phyloP scores from a whole-genome alignment of 2,797 vertebrate genomes.

The Holocentrus rufus region DNA sequence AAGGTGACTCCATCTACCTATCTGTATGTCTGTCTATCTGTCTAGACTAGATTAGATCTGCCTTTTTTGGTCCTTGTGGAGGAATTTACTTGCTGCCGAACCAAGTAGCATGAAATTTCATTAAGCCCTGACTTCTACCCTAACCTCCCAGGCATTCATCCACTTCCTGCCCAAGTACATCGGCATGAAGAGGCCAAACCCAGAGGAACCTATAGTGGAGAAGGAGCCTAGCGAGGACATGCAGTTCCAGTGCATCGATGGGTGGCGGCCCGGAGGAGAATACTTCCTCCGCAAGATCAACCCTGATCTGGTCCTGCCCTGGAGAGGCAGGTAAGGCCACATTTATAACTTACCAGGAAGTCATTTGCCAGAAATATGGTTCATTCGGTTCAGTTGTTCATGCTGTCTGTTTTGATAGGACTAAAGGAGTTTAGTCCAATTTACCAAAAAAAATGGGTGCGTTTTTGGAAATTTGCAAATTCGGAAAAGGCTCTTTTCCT shows the following conservation, averaged over 20 bases:
- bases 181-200: slow-evolving; percentile 84
- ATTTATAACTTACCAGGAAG: background rate
- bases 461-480: too few relatives aligned
- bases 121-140: background rate
- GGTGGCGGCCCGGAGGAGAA: slow-evolving; percentile 83
- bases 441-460: too few relatives aligned
- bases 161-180: slow-evolving; percentile 87
- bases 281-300: slow-evolving; percentile 90
- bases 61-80: too few relatives aligned
- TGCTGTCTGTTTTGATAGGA: too few relatives aligned
- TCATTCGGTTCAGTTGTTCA: too few relatives aligned
- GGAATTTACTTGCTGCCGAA: too few relatives aligned
- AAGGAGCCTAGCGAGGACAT: slow-evolving; percentile 65
- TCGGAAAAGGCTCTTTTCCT: too few relatives aligned
- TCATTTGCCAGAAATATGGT: background rate
- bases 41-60: too few relatives aligned
- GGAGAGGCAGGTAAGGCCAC: slow-evolving; percentile 82
- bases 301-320: slow-evolving; percentile 85
- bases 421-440: too few relatives aligned
- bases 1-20: slow-evolving; percentile 75
- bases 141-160: slow-evolving; percentile 84
- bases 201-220: slow-evolving; percentile 71
- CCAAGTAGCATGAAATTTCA: too few relatives aligned
- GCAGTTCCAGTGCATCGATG: slow-evolving; percentile 50
- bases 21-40: too few relatives aligned